Conservation (phyloP, 2,888 invertebrate species). For the Leptarthrus brevirostris region DNA sequence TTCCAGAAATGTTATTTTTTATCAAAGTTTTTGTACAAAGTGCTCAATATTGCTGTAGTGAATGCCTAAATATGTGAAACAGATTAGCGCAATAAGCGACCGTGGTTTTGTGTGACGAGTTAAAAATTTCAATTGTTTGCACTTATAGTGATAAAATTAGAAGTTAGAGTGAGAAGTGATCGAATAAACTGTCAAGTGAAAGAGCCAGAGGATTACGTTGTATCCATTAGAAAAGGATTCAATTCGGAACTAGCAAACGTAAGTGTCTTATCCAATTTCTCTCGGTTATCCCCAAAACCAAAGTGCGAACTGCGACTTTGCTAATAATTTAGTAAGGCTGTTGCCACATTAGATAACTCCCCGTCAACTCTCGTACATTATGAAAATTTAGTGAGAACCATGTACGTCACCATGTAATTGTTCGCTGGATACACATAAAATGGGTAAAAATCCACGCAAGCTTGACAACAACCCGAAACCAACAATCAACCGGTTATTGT, state of each 20-base stretch:
- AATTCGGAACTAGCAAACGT: too few species aligned
- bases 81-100: too few species aligned
- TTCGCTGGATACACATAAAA: too few species aligned
- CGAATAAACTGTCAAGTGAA: neutral
- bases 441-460: too few species aligned
- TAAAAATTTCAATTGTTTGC: too few species aligned
- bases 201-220: constrained; percentile 7
- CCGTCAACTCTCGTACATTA: neutral
- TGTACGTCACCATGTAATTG: neutral
- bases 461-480: constrained; percentile 2
- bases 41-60: constrained; percentile 10
- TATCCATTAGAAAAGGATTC: neutral
- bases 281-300: too few species aligned
- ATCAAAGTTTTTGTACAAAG: neutral
- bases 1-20: constrained; percentile 15
- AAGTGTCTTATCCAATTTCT: too few species aligned
- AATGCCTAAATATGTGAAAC: neutral
- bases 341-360: constrained; percentile 24
- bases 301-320: too few species aligned
- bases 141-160: neutral
- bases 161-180: constrained; percentile 4
- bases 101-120: too few species aligned
- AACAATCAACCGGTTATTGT: constrained; percentile 17
- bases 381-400: constrained; percentile 8
- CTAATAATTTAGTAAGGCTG: too few species aligned